Base-by-base conservation (phyloP, 1,140 invertebrate species). In the Littorina saxatilis region DNA sequence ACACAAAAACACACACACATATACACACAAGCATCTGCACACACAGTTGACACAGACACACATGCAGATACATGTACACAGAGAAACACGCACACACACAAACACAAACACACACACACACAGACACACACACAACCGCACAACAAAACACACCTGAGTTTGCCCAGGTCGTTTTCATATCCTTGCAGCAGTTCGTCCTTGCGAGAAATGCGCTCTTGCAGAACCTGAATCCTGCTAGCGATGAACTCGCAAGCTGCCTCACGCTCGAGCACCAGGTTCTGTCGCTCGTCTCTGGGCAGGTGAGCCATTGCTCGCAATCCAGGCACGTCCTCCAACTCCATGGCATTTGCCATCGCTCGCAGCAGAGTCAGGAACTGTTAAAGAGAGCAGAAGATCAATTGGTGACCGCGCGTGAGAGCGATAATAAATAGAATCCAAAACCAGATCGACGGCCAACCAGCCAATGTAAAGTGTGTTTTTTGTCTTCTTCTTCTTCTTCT, bases 131-230 rank as follows among this genome's bases (percentile, higher is more conserved):
- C 61, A 66, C 61, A 29, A 32, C 29, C 27, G 32, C 61, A 66
- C 61, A n/a, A n/a, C n/a, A 66, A n/a, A 27, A 39, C 40, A 39
- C 23, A 91, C 89, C 90, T 87, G 32, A 93, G 82, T 79, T 91
- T 92, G 17, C 88, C 88, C 29, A 93, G 81, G 83, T 92, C 91
- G 79, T 81, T 83, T 76, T 92, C 92, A 84, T 92, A 93, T 32
- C 89, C 90, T 61, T 90, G 87, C 20, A 93, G 76, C 13, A 93
- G 79, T 39, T 91, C 88, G 77, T 92, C 91, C 77, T 92, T 93
- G 61, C 91, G 82, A n/a, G 79, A 61, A n/a, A 92, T 87, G 75
- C 87, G 84, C 61, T 92, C 91, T 70, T 86, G 86, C 73, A 91
- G 79, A 15, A 88, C 77, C 80, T 89, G 86, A 47, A 92, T 87